Evolutionary conservation across 2,888 invertebrate species (phyloP).

Genomic region (Poecilus cupreus): DNA sequence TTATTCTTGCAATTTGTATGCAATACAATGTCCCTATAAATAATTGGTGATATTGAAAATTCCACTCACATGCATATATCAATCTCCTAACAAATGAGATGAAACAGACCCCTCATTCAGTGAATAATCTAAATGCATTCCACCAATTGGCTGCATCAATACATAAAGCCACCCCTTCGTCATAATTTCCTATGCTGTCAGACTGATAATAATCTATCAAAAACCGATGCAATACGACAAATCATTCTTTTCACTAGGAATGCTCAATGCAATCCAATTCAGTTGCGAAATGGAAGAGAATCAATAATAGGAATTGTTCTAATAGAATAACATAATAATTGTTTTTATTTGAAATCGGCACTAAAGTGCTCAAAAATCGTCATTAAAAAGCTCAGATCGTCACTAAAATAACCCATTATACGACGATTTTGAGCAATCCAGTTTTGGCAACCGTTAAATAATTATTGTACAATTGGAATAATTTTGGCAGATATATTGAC

Average conservation of each 20-base stretch:
- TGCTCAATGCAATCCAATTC: not conserved
- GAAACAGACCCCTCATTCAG: constrained; percentile 11
- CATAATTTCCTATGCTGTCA: constrained; percentile 35
- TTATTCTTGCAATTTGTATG: too few relatives aligned
- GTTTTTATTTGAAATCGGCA: too few relatives aligned
- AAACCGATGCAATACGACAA: constrained; percentile 13
- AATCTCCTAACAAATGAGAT: not conserved
- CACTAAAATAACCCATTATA: too few relatives aligned
- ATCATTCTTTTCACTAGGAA: constrained; percentile 10
- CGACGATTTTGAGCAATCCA: too few relatives aligned
- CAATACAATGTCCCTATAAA: not conserved
- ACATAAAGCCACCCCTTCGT: constrained; percentile 28
- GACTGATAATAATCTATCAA: constrained; percentile 27
- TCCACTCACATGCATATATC: constrained; percentile 7
- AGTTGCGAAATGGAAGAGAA: not conserved
- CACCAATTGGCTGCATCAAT: constrained; percentile 40
- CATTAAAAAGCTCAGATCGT: too few relatives aligned
- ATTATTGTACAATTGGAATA: too few relatives aligned
- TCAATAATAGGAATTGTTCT: too few relatives aligned
- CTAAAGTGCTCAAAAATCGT: too few relatives aligned
- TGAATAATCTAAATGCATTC: constrained; percentile 35
- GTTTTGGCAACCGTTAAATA: too few relatives aligned
- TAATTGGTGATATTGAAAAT: constrained; percentile 22
- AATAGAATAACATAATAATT: not conserved
- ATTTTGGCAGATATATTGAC: too few relatives aligned